Conservation (phyloP, 2,113 vertebrate genomes). For the Actenoides lindsayi region DNA sequence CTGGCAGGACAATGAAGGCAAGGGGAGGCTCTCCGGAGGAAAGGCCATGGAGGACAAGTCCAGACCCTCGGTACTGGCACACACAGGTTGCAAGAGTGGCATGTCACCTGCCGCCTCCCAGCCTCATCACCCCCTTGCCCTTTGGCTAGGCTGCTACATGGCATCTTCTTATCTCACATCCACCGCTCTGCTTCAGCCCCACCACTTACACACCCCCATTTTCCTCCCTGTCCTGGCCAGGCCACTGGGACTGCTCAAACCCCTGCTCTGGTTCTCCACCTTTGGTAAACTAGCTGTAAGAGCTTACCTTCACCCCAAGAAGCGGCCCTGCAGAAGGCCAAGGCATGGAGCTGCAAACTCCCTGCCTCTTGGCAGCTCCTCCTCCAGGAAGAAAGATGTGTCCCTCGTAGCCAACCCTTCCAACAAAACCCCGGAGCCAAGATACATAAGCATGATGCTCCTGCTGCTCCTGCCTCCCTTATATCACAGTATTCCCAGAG, state of each 20-base stretch:
- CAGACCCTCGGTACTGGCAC: not conserved
- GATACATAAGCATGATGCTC: rapidly evolving
- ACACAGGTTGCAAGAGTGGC: not conserved
- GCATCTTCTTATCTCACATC: not conserved
- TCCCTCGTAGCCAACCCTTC: not conserved
- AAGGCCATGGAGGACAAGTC: not conserved
- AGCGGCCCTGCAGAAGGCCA: not conserved
- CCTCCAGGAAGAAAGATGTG: not conserved
- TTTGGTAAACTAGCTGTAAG: not conserved
- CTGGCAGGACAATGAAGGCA: not conserved
- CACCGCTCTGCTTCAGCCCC: not conserved
- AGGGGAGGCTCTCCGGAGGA: not conserved
- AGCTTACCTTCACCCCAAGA: not conserved
- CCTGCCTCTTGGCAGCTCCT: not conserved
- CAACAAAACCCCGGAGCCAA: not conserved
- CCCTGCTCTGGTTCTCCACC: rapidly evolving
- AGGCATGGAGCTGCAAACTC: not conserved
- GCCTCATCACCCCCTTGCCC: not conserved
- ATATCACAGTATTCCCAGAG: not conserved
- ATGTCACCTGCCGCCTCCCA: not conserved
- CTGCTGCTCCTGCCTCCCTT: not conserved
- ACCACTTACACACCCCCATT: not conserved
- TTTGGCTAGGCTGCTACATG: not conserved
- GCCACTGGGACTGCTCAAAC: not conserved
- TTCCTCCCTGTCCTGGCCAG: not conserved